Conservation (phyloP, 2,113 vertebrate species). For the Solenodon paradoxus region DNA sequence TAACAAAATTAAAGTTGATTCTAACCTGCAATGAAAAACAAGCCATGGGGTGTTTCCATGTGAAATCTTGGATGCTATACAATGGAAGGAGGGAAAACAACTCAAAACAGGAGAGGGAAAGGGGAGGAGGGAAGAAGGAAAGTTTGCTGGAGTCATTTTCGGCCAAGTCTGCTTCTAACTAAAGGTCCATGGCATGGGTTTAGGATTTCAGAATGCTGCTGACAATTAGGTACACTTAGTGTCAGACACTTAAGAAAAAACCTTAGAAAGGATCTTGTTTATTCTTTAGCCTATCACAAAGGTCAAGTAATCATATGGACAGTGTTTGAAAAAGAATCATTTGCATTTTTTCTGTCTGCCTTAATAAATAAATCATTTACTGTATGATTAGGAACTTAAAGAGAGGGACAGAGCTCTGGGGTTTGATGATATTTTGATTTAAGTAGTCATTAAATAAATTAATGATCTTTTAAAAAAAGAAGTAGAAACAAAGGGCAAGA, state of each 20-base stretch:
- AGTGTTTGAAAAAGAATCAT: neutral
- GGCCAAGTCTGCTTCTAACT: slow-evolving; percentile 66
- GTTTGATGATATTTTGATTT: neutral
- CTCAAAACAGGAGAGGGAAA: neutral
- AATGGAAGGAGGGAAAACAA: slow-evolving; percentile 64
- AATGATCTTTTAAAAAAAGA: neutral
- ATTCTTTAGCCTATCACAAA: neutral
- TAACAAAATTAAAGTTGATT: slow-evolving; percentile 76
- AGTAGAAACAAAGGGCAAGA: neutral
- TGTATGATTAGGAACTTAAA: neutral
- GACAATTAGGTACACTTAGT: slow-evolving; percentile 65
- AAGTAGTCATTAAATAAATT: neutral
- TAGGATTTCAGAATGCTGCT: slow-evolving; percentile 70
- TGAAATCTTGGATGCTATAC: slow-evolving; percentile 76
- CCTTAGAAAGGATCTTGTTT: neutral
- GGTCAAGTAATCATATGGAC: slow-evolving; percentile 6
- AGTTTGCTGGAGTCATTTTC: slow-evolving; percentile 55
- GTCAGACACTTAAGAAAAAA: slow-evolving; percentile 4
- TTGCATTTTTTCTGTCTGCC: neutral
- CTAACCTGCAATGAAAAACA: slow-evolving; percentile 76
- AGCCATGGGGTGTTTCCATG: slow-evolving; percentile 81
- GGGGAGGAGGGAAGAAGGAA: neutral
- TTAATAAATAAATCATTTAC: slow-evolving; percentile 11
- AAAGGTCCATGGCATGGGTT: slow-evolving; percentile 50
- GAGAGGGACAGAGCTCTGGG: neutral